Conservation (phyloP, 1,140 invertebrate genomes). For the Pristionchus pacificus region DNA sequence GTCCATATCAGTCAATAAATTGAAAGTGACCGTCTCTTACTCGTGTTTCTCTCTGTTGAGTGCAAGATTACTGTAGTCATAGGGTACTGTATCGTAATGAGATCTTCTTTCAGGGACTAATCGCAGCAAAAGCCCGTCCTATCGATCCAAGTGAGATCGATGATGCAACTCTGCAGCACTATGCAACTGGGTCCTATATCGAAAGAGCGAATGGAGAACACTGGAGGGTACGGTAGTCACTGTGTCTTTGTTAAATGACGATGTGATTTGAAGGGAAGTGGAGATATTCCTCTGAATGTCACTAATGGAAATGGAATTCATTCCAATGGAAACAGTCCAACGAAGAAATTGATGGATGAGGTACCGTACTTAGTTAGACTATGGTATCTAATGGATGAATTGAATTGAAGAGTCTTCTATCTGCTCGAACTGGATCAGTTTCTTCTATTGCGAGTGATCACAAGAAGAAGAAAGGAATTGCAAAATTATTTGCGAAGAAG, state of each 20-base stretch:
- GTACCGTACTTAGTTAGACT: no score
- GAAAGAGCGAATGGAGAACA: slow-evolving; percentile 37
- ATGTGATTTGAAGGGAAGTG: background rate
- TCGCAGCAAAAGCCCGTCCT: background rate
- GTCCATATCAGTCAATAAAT: no score
- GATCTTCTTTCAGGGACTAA: background rate
- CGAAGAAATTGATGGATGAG: no score
- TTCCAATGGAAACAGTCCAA: no score
- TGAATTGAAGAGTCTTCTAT: no score
- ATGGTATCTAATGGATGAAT: no score
- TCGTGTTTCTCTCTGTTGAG: no score
- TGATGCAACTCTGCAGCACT: background rate
- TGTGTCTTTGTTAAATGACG: background rate
- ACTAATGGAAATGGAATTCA: slow-evolving; percentile 10
- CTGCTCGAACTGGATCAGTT: slow-evolving; percentile 6
- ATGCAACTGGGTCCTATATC: slow-evolving; percentile 38
- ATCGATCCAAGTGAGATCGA: background rate
- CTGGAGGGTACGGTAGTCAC: background rate
- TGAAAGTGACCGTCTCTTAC: no score
- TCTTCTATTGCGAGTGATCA: slow-evolving; percentile 11
- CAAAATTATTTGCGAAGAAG: slow-evolving; percentile 20
- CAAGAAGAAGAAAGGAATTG: background rate
- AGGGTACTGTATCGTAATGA: no score
- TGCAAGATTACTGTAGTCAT: no score
- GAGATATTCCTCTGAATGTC: slow-evolving; percentile 20